Conservation (phyloP, 2,113 vertebrate species). For the Sphyrna mokarran region DNA sequence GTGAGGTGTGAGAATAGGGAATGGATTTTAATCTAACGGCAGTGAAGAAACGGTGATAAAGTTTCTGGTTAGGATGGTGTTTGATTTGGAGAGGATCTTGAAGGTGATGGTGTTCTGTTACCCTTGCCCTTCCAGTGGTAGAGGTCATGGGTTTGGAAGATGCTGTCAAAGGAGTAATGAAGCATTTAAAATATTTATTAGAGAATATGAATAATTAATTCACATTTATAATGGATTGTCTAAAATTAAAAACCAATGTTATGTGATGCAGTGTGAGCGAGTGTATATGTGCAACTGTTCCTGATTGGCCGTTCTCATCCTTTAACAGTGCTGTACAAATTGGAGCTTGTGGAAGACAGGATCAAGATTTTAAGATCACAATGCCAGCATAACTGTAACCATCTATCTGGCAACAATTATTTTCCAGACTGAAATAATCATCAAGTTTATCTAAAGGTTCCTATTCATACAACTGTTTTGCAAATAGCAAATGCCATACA, state of each 20-base stretch:
- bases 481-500: background rate
- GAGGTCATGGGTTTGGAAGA: too few species aligned
- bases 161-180: too few species aligned
- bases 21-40: too few species aligned
- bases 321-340: background rate
- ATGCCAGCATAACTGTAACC: background rate
- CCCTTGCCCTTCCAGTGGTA: too few species aligned
- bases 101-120: too few species aligned
- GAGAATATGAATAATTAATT: background rate
- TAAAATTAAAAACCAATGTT: background rate
- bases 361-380: background rate
- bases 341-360: background rate
- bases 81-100: too few species aligned
- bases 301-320: too few species aligned
- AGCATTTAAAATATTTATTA: background rate
- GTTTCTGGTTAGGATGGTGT: too few species aligned
- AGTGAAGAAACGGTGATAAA: too few species aligned
- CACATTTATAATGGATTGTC: background rate
- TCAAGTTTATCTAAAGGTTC: background rate
- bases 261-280: background rate
- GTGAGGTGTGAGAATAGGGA: too few species aligned
- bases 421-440: background rate
- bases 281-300: background rate
- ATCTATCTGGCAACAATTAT: background rate
- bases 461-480: background rate